Conservation (phyloP, 2,797 vertebrate species). For the Telmatherina bonti region DNA sequence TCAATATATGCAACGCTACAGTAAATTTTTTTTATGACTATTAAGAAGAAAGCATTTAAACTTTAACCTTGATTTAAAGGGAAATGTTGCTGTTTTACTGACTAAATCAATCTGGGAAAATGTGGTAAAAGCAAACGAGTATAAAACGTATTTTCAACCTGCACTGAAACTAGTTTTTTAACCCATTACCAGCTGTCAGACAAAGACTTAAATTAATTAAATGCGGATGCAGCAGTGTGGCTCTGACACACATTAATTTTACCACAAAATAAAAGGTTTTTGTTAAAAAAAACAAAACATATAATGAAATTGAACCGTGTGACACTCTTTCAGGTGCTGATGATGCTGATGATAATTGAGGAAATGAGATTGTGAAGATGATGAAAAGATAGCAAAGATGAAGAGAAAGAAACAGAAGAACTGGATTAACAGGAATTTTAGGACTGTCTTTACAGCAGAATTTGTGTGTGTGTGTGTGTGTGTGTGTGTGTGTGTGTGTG, state of each 20-base stretch:
- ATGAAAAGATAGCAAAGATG: conserved; percentile 2
- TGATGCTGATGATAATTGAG: conserved; percentile 5
- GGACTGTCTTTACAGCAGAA: conserved; percentile 4
- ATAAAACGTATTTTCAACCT: not conserved
- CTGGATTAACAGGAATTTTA: not conserved
- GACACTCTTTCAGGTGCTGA: conserved; percentile 1
- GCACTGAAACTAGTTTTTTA: conserved; percentile 11
- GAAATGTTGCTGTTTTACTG: conserved; percentile 7
- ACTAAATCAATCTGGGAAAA: not conserved
- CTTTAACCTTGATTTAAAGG: not conserved
- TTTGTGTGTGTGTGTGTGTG: not conserved
- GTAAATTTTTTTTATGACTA: conserved; percentile 58
- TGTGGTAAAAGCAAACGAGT: not conserved
- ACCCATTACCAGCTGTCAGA: conserved; percentile 6
- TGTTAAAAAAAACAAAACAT: not conserved
- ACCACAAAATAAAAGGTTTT: not conserved
- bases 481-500: not conserved
- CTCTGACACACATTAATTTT: conserved; percentile 3
- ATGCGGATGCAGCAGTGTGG: not conserved
- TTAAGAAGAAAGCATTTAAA: conserved; percentile 52
- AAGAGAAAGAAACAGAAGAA: not conserved
- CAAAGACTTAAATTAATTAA: not conserved
- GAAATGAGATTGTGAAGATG: not conserved
- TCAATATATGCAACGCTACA: conserved; percentile 40
- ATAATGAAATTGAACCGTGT: conserved; percentile 1